Evolutionary conservation across 1,140 invertebrate genomes (phyloP), one percentile per base, ranked within the genome.

Genomic region (Drosophila nigrodunni): DNA sequence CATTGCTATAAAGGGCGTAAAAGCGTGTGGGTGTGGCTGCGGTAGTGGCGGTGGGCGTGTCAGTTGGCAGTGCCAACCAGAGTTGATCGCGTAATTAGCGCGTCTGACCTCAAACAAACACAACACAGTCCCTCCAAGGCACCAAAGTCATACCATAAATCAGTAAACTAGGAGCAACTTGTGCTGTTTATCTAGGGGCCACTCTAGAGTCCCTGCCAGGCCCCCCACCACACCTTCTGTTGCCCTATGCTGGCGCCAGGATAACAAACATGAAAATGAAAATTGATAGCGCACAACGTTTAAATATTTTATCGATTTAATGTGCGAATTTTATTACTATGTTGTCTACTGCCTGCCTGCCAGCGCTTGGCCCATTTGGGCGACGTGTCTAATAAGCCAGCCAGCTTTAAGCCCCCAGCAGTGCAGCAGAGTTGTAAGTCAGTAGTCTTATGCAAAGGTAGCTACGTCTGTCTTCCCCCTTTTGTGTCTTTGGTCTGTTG

Each of bases 81-180:
- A 77, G 61, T 77, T 82, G 86, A 86, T 87, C 79, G 77, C 72
- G 87, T 90, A 90, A 90, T 90, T 90, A 90, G 82, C 87, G 82
- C 81, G 87, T 90, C 87, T 90, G 79, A 77, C 68, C 75, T 46
- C 64, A 15, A 52, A 49, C 13, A 60, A 49, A 15, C 30, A 30
- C 2, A 15, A n/a, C 0, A 7, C 50, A n/a, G 30, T n/a, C 7
- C 21, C 11, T 11, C 7, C 3, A 10, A 11, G 46, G 15, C 15
- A 47, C 8, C 15, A 7, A 49, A 11, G 10, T 49, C 18, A 49
- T 50, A 21, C 37, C 15, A 75, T 75, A 75, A 75, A 75, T 75
- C 73, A 75, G 11, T 65, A 65, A 13, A 54, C 69, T 64, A 50
- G 61, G 35, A 30, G 13, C 10, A 18, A 15, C n/a, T 61, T 21